Conservation (phyloP, 2,888 invertebrate genomes). For the Emmelina monodactyla region DNA sequence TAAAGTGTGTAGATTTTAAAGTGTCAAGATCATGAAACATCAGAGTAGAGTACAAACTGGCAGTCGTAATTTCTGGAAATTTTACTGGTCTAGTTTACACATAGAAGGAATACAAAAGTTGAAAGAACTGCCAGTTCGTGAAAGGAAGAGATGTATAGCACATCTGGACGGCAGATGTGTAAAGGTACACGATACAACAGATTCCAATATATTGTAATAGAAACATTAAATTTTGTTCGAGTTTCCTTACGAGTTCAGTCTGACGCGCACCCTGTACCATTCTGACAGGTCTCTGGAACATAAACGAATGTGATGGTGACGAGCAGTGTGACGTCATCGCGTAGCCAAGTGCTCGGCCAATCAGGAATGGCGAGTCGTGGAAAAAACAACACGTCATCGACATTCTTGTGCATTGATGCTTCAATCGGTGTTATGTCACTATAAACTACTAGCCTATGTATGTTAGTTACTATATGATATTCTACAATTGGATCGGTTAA, state of each 20-base stretch:
- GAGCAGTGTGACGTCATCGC: slow-evolving; percentile 35
- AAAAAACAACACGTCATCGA: too few species aligned
- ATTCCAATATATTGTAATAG: slow-evolving; percentile 53
- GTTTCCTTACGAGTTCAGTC: slow-evolving; percentile 83
- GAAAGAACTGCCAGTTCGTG: slow-evolving; percentile 51
- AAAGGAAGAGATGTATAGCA: slow-evolving; percentile 52
- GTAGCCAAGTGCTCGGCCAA: slow-evolving; percentile 22
- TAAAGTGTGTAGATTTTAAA: too few species aligned
- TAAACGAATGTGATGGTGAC: slow-evolving; percentile 56
- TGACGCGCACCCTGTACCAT: slow-evolving; percentile 85
- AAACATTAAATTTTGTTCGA: slow-evolving; percentile 57
- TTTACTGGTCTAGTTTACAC: too few species aligned
- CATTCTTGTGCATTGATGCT: too few species aligned
- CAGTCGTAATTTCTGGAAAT: not conserved
- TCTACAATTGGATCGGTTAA: slow-evolving; percentile 5
- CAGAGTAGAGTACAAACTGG: slow-evolving; percentile 1
- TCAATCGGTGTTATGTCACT: too few species aligned
- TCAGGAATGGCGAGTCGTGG: too few species aligned
- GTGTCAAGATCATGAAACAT: too few species aligned
- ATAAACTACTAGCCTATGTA: too few species aligned
- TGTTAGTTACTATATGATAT: slow-evolving; percentile 22
- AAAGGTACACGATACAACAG: slow-evolving; percentile 61
- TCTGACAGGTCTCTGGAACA: slow-evolving; percentile 75
- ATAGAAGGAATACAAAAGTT: too few species aligned
- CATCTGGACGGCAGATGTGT: slow-evolving; percentile 62